Evolutionary conservation across 2,797 vertebrate genomes (phyloP).

Genomic region (Vespertilio murinus): DNA sequence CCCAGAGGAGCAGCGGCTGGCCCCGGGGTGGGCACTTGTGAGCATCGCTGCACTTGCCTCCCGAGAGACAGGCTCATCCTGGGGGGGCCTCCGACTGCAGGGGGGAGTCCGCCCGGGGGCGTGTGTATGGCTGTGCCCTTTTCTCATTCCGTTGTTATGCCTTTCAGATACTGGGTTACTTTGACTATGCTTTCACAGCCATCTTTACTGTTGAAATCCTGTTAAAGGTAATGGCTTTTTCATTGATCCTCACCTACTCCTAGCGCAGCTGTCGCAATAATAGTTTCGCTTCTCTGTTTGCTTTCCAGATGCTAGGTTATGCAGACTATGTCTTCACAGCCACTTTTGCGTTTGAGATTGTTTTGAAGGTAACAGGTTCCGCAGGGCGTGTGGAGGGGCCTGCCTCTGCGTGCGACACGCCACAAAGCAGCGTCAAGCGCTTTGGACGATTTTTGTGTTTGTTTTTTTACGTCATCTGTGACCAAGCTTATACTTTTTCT

Average conservation of each 20-base stretch:
- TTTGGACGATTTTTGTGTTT: conserved; percentile 81
- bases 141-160: conserved; percentile 87
- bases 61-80: neutral
- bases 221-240: conserved; percentile 96
- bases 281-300: conserved; percentile 92
- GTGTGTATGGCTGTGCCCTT: conserved; percentile 71
- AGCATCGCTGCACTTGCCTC: neutral
- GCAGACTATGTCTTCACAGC: conserved; percentile 99
- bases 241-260: conserved; percentile 86
- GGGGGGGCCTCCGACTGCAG: neutral
- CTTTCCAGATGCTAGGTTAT: conserved; percentile 98
- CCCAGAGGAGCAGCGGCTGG: neutral
- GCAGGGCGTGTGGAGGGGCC: conserved; percentile 89
- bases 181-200: conserved; percentile 99
- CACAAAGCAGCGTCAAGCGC: conserved; percentile 91
- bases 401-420: conserved; percentile 92
- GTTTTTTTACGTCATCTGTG: conserved; percentile 25
- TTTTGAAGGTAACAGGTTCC: conserved; percentile 97
- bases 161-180: conserved; percentile 99
- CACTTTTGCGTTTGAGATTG: conserved; percentile 99
- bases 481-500: conserved; percentile 80
- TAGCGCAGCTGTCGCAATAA: conserved; percentile 90
- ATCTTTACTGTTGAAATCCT: conserved; percentile 99
- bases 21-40: too few relatives aligned
- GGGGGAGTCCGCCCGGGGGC: neutral